phyloP scores from a whole-genome alignment of 2,888 invertebrate species.

The Cepaea hortensis region DNA sequence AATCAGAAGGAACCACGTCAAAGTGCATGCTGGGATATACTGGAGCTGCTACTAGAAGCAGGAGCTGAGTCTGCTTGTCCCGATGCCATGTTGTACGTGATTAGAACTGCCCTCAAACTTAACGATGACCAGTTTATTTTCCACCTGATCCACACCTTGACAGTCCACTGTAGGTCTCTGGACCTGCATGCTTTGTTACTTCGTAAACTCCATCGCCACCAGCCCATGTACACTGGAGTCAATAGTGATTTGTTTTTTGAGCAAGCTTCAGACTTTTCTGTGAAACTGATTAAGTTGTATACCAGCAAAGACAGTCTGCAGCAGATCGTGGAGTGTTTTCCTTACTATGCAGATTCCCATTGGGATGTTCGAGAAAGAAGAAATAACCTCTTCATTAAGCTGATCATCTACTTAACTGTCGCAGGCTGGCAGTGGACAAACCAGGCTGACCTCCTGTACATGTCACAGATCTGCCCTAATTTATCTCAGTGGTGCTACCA shows the following conservation, averaged over 20 bases:
- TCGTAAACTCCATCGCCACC: slow-evolving; percentile 64
- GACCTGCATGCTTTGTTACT: slow-evolving; percentile 62
- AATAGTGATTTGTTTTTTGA: slow-evolving; percentile 62
- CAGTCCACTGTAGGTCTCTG: slow-evolving; percentile 57
- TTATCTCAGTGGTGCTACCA: slow-evolving; percentile 60
- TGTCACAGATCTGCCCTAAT: slow-evolving; percentile 56
- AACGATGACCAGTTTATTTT: slow-evolving; percentile 62
- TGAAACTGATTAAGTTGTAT: slow-evolving; percentile 60
- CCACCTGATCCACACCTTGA: slow-evolving; percentile 58
- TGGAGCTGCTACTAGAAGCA: slow-evolving; percentile 61
- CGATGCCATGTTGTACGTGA: slow-evolving; percentile 68
- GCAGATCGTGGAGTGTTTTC: slow-evolving; percentile 59
- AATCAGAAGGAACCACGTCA: slow-evolving; percentile 64
- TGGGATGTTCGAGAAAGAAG: slow-evolving; percentile 60
- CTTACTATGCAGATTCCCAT: slow-evolving; percentile 66
- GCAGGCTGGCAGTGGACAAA: slow-evolving; percentile 64
- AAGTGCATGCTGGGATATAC: slow-evolving; percentile 65
- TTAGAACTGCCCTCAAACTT: slow-evolving; percentile 65
- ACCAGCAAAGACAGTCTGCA: slow-evolving; percentile 52
- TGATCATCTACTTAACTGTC: slow-evolving; percentile 62
- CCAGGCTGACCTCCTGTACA: slow-evolving; percentile 55
- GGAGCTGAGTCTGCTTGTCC: slow-evolving; percentile 63
- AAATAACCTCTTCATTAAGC: slow-evolving; percentile 55
- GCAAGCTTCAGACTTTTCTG: slow-evolving; percentile 60
- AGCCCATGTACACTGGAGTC: slow-evolving; percentile 62